Evolutionary conservation across 2,797 vertebrate species (phyloP).

Genomic region (Acipenser ruthenus): DNA sequence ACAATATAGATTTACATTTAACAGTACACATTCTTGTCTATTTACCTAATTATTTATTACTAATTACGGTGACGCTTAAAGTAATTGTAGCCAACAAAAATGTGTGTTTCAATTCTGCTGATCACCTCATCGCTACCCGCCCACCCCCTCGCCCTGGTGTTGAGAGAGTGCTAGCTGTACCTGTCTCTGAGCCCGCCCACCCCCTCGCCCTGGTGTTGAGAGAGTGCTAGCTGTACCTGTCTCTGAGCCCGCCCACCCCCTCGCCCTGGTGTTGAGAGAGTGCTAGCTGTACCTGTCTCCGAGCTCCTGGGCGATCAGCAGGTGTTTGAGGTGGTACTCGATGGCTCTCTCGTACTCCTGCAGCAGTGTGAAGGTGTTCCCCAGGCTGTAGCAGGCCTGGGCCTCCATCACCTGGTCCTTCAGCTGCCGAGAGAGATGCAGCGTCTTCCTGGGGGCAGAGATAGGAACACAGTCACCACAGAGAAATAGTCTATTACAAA

Average conservation of each 20-base stretch:
- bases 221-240: too few relatives aligned
- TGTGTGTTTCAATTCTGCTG: too few relatives aligned
- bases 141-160: too few relatives aligned
- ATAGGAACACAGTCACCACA: background rate
- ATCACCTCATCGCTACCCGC: too few relatives aligned
- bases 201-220: too few relatives aligned
- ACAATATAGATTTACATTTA: too few relatives aligned
- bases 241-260: too few relatives aligned
- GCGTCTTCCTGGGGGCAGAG: slow-evolving; percentile 68
- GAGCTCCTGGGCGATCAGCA: slow-evolving; percentile 89
- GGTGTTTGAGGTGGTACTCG: slow-evolving; percentile 87
- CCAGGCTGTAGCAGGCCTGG: slow-evolving; percentile 94
- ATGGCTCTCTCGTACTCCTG: slow-evolving; percentile 83
- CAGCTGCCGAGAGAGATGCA: slow-evolving; percentile 87
- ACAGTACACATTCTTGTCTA: too few relatives aligned
- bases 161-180: slow-evolving; percentile 40
- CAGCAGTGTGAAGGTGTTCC: slow-evolving; percentile 88
- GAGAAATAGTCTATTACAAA: too few relatives aligned
- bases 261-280: background rate
- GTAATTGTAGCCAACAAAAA: too few relatives aligned
- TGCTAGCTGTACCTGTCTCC: slow-evolving; percentile 69
- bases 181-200: slow-evolving; percentile 31
- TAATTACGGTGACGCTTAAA: too few relatives aligned
- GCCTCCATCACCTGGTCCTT: slow-evolving; percentile 93
- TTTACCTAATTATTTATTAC: too few relatives aligned